Evolutionary conservation across 30 jellyfish, hydroid and myxozoan species (phyloP).

Genomic region (Turritopsis dohrnii): DNA sequence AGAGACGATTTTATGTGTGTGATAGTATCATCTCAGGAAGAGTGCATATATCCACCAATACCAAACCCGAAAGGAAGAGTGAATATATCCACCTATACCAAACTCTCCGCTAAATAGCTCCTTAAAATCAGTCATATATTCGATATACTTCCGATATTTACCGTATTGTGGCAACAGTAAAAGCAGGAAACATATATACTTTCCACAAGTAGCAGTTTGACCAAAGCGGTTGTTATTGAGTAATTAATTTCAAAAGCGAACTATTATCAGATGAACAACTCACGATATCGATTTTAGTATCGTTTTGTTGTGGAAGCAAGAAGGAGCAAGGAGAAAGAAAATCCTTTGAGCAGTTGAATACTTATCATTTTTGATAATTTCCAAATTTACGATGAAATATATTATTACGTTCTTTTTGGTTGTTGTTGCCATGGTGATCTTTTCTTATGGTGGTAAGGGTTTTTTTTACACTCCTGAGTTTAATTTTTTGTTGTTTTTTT

Average conservation of each 20-base stretch:
- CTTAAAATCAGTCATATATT: too few species aligned
- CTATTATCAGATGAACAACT: background rate
- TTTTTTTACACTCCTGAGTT: background rate
- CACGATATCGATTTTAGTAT: background rate
- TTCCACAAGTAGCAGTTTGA: slow-evolving; percentile 39
- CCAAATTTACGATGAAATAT: background rate
- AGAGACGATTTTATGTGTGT: too few species aligned
- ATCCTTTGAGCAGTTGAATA: background rate
- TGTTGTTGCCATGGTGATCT: background rate
- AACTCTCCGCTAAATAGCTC: too few species aligned
- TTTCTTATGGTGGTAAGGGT: background rate
- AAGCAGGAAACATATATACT: slow-evolving; percentile 17
- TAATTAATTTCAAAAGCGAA: too few species aligned
- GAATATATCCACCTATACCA: too few species aligned
- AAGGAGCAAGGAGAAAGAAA: background rate
- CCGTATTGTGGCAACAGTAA: background rate
- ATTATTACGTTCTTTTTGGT: background rate
- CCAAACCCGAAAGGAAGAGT: too few species aligned
- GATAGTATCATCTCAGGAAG: too few species aligned
- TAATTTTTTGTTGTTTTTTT: too few species aligned
- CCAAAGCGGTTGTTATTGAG: background rate
- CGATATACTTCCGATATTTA: background rate
- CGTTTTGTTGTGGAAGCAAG: background rate
- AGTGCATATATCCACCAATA: too few species aligned
- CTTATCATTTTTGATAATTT: too few species aligned